Percentiles rank a stretch among this genome's conserved stretches.
Conservation (phyloP, 1,140 invertebrate genomes). For the Paralvinella palmiformis region DNA sequence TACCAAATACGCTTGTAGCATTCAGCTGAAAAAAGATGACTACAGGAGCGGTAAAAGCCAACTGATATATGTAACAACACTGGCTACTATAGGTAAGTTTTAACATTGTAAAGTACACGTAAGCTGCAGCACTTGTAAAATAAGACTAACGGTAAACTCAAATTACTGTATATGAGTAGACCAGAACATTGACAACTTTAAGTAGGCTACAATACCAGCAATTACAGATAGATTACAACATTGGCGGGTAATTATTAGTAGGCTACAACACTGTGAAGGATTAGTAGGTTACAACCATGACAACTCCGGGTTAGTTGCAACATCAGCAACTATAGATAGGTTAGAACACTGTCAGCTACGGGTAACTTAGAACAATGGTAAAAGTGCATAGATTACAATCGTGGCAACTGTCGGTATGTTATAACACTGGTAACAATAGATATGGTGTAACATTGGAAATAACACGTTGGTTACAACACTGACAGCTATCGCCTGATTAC, state of each 20-base stretch:
- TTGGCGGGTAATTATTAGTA: not conserved
- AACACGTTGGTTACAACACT: no score
- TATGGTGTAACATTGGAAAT: no score
- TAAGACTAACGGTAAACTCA: not conserved
- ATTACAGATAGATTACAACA: not conserved
- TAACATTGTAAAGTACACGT: not conserved
- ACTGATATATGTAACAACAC: conserved; percentile 19
- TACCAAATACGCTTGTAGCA: conserved; percentile 22
- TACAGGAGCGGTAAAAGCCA: conserved; percentile 17
- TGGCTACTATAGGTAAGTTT: conserved; percentile 12
- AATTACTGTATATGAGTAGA: not conserved
- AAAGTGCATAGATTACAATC: no score
- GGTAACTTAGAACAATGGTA: no score
- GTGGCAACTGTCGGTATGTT: no score
- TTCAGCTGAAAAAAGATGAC: conserved; percentile 9
- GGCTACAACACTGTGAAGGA: no score
- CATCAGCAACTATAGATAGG: no score
- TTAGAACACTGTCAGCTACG: no score
- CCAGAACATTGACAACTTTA: not conserved
- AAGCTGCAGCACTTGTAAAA: not conserved
- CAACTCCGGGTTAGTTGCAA: no score
- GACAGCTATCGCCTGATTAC: no score
- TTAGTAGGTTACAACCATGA: no score
- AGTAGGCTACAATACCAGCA: not conserved
- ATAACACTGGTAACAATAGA: no score